Evolutionary conservation across 2,888 invertebrate genomes (phyloP).

Genomic region (Nephrotoma flavescens): DNA sequence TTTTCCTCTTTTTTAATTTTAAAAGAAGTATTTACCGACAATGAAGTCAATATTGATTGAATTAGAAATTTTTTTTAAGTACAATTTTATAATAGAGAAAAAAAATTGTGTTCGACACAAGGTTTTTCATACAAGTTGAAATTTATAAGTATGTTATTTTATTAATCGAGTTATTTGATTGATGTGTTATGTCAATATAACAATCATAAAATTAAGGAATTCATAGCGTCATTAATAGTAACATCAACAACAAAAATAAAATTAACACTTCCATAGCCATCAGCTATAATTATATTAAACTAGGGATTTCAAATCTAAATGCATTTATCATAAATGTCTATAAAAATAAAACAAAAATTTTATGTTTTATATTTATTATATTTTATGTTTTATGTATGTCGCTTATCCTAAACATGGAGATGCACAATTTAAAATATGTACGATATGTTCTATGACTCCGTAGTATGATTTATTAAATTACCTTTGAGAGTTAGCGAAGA

Average conservation of each 20-base stretch:
- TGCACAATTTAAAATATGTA: not conserved
- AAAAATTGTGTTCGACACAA: not conserved
- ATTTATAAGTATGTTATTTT: not conserved
- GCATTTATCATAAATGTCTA: not conserved
- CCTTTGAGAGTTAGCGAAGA: not conserved
- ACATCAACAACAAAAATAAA: not conserved
- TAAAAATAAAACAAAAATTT: no score
- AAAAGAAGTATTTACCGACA: not conserved
- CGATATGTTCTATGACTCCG: not conserved
- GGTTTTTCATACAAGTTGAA: not conserved
- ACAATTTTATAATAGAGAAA: not conserved
- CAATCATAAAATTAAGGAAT: not conserved
- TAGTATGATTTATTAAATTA: not conserved
- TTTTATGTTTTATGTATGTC: not conserved
- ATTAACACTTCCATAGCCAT: not conserved
- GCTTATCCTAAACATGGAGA: not conserved
- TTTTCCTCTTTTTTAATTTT: not conserved
- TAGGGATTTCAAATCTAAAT: not conserved
- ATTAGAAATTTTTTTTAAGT: not conserved
- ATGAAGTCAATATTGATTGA: not conserved
- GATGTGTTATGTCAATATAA: not conserved
- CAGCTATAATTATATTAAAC: not conserved
- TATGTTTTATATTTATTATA: not conserved
- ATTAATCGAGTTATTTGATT: not conserved
- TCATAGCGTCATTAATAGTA: not conserved